phyloP scores from a whole-genome alignment of 2,113 vertebrate species.

The Prinia subflava region DNA sequence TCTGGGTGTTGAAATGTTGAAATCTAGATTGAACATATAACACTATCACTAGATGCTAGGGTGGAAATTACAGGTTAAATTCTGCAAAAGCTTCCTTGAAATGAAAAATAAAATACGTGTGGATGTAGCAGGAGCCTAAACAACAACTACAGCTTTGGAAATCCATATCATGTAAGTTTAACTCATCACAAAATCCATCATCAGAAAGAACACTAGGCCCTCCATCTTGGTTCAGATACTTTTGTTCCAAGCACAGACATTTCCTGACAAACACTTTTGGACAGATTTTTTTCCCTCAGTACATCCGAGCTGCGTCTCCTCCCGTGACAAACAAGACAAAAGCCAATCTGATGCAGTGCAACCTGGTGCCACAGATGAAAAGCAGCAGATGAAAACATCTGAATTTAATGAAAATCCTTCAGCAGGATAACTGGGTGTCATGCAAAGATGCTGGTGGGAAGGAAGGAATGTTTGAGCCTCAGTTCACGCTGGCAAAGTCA shows the following conservation, averaged over 20 bases:
- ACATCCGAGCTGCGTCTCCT: background rate
- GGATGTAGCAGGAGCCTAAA: background rate
- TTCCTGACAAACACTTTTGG: background rate
- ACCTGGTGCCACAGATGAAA: background rate
- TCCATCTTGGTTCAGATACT: background rate
- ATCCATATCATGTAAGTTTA: background rate
- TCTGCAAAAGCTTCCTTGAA: background rate
- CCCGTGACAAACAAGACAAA: background rate
- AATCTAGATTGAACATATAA: background rate
- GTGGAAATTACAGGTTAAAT: background rate
- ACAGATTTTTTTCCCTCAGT: background rate
- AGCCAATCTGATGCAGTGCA: background rate
- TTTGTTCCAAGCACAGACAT: background rate
- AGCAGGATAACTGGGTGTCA: background rate
- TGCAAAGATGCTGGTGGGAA: background rate
- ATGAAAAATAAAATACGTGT: background rate
- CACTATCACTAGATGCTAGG: too few relatives aligned
- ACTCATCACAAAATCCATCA: background rate
- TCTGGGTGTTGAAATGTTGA: background rate
- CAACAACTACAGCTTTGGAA: background rate
- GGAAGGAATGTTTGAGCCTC: background rate
- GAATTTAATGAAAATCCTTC: slow-evolving; percentile 11
- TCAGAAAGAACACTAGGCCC: background rate
- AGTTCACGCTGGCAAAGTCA: background rate
- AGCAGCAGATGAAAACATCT: background rate